Evolutionary conservation across 1,140 invertebrate genomes (phyloP), one percentile per base, ranked within the genome.

Genomic region (Hycleus cichorii): DNA sequence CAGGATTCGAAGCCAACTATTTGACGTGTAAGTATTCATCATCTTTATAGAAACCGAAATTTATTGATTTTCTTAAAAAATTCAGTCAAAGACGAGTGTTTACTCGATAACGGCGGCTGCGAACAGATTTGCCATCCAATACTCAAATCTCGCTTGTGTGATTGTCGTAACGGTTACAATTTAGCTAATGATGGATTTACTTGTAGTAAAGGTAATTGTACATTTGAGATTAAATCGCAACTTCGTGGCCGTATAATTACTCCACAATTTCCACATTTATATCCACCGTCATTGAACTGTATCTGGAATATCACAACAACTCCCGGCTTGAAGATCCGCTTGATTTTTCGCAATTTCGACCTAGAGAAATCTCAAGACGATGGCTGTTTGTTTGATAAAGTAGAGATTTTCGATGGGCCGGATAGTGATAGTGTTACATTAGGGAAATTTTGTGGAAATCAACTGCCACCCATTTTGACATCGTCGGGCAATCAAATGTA

Each of bases 61-160:
- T 8, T 11, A 26, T 8, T 5, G 12, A 26, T 50, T 12, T 39
- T 5, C 9, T 18, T n/a, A 10, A 38, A 50, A 50, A 24, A 39
- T 40, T 50, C 32, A 86, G 92, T 97, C 74, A 91, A 93, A 75
- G 95, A 98, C 72, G 95, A 97, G 73, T 98, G 95, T 76, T 86
- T 90, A 0, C 83, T 84, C 39, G 89, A 95, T 24, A 97, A 97
- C 72, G 94, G 93, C 2, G 93, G 93, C 0, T 98, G 95, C 74
- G 91, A 97, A 71, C 95, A 97, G 69, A 89, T 95, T 58, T 98
- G 95, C 69, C 85, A 85, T 59, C 97, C 97, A 73, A 95, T 90
- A 0, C 84, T 96, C 49, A 95, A 95, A 0, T 93, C 91, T 1
- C 97, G 94, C 72, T 80, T 88, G 58, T 98, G 95, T 69, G 84